phyloP scores from a whole-genome alignment of 2,888 invertebrate genomes.

The Archips xylosteana region DNA sequence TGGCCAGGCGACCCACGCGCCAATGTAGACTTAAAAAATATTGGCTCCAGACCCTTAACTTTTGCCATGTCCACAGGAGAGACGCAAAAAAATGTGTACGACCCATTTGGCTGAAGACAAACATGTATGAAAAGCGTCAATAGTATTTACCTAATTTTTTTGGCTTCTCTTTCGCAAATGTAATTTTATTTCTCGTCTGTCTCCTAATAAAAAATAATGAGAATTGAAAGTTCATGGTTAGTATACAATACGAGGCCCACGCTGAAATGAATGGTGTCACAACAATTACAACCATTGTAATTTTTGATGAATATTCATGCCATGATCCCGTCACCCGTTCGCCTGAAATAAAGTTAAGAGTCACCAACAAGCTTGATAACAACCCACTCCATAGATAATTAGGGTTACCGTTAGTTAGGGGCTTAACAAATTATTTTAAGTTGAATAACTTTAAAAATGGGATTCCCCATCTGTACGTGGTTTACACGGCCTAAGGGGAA shows the following conservation, averaged over 20 bases:
- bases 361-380: constrained; percentile 30
- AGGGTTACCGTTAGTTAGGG: background rate
- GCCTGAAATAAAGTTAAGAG: constrained; percentile 66
- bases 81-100: too few relatives aligned
- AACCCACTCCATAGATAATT: constrained; percentile 5
- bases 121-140: background rate
- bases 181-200: constrained; percentile 7
- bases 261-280: constrained; percentile 60
- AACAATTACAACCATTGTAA: constrained; percentile 58
- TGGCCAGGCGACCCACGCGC: too few relatives aligned
- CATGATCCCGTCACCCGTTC: constrained; percentile 68
- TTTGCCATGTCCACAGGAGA: too few relatives aligned
- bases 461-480: too few relatives aligned
- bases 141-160: constrained; percentile 33
- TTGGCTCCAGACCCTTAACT: too few relatives aligned
- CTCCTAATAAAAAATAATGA: constrained; percentile 24
- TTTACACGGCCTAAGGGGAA: background rate
- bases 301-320: constrained; percentile 59
- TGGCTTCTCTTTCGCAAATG: background rate
- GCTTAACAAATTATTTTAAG: background rate
- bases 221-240: constrained; percentile 36
- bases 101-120: too few relatives aligned
- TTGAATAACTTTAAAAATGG: background rate
- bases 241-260: constrained; percentile 42
- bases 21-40: too few relatives aligned